These are phyloP conservation scores for Malthinus seriepunctatus DNA, from an alignment of 2,888 invertebrate species.

Conservation along the genomic window DNA sequence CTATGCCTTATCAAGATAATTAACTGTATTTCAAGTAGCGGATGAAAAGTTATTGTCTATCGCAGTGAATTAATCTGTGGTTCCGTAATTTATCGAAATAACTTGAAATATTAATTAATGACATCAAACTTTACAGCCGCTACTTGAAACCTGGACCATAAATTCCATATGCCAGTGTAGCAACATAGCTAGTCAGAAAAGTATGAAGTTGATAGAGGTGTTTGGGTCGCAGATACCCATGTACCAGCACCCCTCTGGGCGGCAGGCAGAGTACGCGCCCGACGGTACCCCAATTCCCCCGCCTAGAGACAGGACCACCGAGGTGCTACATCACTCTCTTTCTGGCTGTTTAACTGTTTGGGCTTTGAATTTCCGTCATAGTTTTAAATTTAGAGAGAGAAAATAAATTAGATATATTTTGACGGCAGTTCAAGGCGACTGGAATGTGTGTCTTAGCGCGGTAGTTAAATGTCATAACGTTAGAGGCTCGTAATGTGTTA, in stretches of 20 bases:
- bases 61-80: no score
- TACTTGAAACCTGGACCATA: constrained; percentile 26
- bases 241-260: constrained; percentile 65
- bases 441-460: constrained; percentile 31
- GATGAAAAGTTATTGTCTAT: constrained; percentile 12
- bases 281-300: constrained; percentile 55
- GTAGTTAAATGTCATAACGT: constrained; percentile 26
- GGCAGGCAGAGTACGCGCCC: constrained; percentile 54
- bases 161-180: constrained; percentile 30
- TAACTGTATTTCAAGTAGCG: constrained; percentile 25
- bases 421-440: constrained; percentile 21
- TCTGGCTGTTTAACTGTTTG: constrained; percentile 76
- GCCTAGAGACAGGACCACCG: constrained; percentile 55
- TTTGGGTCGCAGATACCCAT: constrained; percentile 63
- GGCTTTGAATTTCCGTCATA: constrained; percentile 28
- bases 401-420: not conserved
- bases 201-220: constrained; percentile 41
- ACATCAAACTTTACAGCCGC: constrained; percentile 23
- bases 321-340: constrained; percentile 57
- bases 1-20: constrained; percentile 14
- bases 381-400: constrained; percentile 7
- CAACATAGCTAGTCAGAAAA: constrained; percentile 28
- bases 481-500: constrained; percentile 22
- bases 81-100: no score
- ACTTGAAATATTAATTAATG: not conserved